A percentile compares a stretch with the other conserved stretches of the same genome.
These are phyloP conservation scores for Griposia aprilina DNA, from an alignment of 2,888 invertebrate genomes.

Conservation along the genomic window DNA sequence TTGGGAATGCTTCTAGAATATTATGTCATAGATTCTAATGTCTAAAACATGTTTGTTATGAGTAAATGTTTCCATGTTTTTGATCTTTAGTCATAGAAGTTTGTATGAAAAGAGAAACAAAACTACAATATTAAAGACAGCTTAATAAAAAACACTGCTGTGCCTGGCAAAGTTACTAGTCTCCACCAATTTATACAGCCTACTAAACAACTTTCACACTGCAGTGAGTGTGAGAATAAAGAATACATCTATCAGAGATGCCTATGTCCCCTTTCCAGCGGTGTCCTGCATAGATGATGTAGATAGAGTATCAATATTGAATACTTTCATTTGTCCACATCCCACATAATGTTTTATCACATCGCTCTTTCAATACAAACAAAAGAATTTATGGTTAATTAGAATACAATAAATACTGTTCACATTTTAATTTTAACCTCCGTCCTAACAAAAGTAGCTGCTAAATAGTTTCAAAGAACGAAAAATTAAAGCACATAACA, in stretches of 20 bases:
- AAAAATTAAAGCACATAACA: background rate
- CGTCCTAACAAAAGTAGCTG: constrained; percentile 7
- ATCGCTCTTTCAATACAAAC: background rate
- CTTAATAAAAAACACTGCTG: background rate
- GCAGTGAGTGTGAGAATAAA: background rate
- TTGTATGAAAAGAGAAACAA: background rate
- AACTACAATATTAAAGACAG: background rate
- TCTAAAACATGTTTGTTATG: background rate
- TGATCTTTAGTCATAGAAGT: background rate
- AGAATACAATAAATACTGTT: constrained; percentile 31
- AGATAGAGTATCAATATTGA: background rate
- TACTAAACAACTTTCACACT: constrained; percentile 21
- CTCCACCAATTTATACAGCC: background rate
- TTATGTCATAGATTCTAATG: constrained; percentile 11
- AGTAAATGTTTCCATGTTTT: background rate
- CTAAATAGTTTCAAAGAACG: background rate
- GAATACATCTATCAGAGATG: constrained; percentile 1
- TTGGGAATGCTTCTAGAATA: constrained; percentile 15
- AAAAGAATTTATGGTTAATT: constrained; percentile 22
- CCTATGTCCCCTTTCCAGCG: background rate
- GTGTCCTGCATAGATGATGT: background rate
- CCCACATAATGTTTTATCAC: background rate
- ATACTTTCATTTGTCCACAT: background rate
- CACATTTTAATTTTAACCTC: background rate
- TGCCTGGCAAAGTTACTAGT: background rate